These are phyloP conservation scores for Drosophila saltans DNA, from an alignment of 1,140 invertebrate genomes.

Conservation along the genomic window DNA sequence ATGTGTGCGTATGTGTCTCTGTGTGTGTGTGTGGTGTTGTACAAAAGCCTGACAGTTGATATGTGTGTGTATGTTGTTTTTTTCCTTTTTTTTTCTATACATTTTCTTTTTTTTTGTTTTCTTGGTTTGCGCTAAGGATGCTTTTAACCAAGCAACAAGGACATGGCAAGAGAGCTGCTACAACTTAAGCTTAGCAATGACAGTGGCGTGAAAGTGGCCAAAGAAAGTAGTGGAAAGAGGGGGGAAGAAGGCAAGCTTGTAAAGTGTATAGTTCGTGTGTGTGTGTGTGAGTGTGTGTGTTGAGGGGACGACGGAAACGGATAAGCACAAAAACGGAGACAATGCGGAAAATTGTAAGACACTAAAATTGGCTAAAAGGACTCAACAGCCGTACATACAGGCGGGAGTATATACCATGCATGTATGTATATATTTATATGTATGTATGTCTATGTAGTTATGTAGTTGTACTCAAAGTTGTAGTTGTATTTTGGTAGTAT, in stretches of 20 bases:
- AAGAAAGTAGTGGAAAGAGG: constrained; percentile 10
- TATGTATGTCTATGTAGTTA: neutral
- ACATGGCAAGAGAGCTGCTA: constrained; percentile 56
- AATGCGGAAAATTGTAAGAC: constrained; percentile 77
- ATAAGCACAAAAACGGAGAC: constrained; percentile 70
- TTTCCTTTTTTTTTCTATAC: neutral
- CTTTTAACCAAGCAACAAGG: constrained; percentile 61
- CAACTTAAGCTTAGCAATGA: constrained; percentile 76
- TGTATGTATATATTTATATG: neutral
- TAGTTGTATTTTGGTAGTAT: constrained; percentile 33
- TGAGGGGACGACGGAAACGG: constrained; percentile 24
- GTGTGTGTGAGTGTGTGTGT: neutral
- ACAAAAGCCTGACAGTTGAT: constrained; percentile 52
- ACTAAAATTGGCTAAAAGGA: constrained; percentile 79
- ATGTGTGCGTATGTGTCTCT: constrained; percentile 1
- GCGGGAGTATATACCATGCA: constrained; percentile 23
- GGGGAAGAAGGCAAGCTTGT: no score
- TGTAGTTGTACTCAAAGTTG: constrained; percentile 9
- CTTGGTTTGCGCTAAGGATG: constrained; percentile 54
- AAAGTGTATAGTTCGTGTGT: no score
- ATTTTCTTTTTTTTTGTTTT: constrained; percentile 16
- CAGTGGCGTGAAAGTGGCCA: constrained; percentile 52
- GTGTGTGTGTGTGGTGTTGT: constrained; percentile 1
- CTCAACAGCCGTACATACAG: constrained; percentile 34
- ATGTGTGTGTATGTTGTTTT: constrained; percentile 29